Conservation (phyloP, 2,113 vertebrate species). For the Hiodon alosoides region DNA sequence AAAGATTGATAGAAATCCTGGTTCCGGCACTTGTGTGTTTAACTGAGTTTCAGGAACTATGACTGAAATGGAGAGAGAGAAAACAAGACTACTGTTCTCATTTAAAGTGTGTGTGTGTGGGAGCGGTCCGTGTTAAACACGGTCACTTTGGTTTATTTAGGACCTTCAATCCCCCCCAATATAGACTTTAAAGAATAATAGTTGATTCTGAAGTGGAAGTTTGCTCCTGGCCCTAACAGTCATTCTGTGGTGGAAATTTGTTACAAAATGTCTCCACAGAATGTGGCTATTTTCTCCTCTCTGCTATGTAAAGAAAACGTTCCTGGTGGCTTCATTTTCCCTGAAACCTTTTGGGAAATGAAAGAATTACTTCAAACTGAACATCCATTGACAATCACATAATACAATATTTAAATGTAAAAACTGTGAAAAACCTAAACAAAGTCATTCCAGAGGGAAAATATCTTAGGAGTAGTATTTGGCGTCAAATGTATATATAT, state of each 20-base stretch:
- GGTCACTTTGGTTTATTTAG: constrained; percentile 13
- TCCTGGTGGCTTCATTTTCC: constrained; percentile 32
- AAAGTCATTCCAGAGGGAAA: too few species aligned
- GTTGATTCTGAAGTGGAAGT: constrained; percentile 15
- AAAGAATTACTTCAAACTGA: too few species aligned
- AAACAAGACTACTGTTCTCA: constrained; percentile 40
- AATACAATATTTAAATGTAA: too few species aligned
- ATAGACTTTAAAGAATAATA: constrained; percentile 13
- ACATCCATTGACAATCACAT: too few species aligned
- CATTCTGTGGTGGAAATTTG: constrained; percentile 20
- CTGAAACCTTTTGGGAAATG: constrained; percentile 9
- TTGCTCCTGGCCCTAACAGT: constrained; percentile 38
- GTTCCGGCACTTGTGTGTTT: background rate
- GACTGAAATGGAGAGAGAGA: constrained; percentile 4
- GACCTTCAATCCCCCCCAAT: background rate
- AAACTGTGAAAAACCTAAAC: too few species aligned
- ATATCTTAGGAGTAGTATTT: too few species aligned
- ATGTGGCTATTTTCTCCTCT: constrained; percentile 30
- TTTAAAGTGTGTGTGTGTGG: constrained; percentile 29
- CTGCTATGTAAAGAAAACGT: constrained; percentile 20
- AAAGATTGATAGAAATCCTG: background rate
- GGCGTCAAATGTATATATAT: too few species aligned
- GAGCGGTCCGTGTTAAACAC: constrained; percentile 20
- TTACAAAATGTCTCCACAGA: constrained; percentile 33
- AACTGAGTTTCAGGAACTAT: background rate